Percentiles rank a stretch among this genome's conserved stretches.
Evolutionary conservation across 2,888 invertebrate genomes (phyloP).

Genomic region (Hirudinaria manillensis): DNA sequence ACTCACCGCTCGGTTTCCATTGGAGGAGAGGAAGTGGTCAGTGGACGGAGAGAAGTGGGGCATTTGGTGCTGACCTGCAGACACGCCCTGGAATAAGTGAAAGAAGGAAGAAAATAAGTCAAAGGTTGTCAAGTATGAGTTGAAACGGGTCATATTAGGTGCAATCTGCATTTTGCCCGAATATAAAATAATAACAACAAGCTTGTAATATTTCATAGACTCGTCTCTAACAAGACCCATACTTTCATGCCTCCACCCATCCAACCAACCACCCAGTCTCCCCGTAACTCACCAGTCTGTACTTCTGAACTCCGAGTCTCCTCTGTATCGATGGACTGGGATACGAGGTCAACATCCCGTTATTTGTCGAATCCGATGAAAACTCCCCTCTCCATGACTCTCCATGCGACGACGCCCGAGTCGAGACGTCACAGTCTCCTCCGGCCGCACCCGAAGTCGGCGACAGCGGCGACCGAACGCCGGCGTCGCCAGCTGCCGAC

Average conservation of each 20-base stretch:
- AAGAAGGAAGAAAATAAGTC: not conserved
- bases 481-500: not conserved
- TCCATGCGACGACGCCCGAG: not conserved
- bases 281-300: constrained; percentile 20
- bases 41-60: constrained; percentile 16
- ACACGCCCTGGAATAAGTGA: constrained; percentile 14
- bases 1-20: not conserved
- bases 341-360: constrained; percentile 76
- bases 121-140: too few species aligned
- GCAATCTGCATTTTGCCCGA: too few species aligned
- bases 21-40: constrained; percentile 15
- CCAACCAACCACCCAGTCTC: too few species aligned
- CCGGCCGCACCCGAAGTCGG: not conserved
- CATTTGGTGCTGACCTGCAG: constrained; percentile 18
- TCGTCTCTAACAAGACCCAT: too few species aligned
- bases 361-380: constrained; percentile 57
- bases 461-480: not conserved
- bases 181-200: too few species aligned
- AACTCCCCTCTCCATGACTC: not conserved
- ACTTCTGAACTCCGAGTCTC: constrained; percentile 27
- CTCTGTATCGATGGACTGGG: constrained; percentile 37
- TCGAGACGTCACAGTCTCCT: not conserved
- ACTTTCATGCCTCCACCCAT: too few species aligned
- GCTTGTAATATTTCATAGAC: too few species aligned
- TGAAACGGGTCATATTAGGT: too few species aligned